Evolutionary conservation across 2,888 invertebrate genomes (phyloP), one percentile per base, ranked within the genome.

Genomic region (Eumacrocentrus americanus): DNA sequence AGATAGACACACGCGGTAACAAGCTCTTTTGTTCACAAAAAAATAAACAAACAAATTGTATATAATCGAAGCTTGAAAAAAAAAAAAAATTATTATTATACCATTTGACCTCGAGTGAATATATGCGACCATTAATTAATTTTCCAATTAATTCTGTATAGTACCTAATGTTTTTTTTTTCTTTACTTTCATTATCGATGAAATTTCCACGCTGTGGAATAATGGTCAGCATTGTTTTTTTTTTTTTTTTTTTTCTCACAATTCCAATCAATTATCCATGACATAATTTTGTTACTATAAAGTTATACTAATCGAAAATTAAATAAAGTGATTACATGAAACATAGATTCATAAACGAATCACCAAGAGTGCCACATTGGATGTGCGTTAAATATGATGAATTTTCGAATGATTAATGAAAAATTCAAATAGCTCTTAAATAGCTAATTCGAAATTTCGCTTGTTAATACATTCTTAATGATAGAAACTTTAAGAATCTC

Each of bases 21-120:
- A 55, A 67, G 55, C 59, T 62, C 44, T 51, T 42, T 61, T 62
- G 60, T 64, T 67, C 60, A 64, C 52, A 56, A 56, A 60, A 47
- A 37, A 46, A 23, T 9, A 25, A 46, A 4, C 12, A 12, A 22
- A 44, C 44, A n/a, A 52, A 23, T 38, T 37, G 6, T 52, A 52
- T 38, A 37, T 7, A 52, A 4, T 44, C 6, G 44, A 20, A 52
- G 37, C 14, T 52, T 23, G 37, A 7, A 37, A 22, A 12, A 22
- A 44, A 42, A 46, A 23, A 22, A 22, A 23, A 46, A 46, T n/a
- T 23, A 22, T 7, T 7, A 18, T 7, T 18, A 4, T 40, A 18
- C 16, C 42, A 42, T 7, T 20, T 9, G 7, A n/a, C 18, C n/a
- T 25, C 20, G 23, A 23, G 11, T 6, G n/a, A 46, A 40, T 12